Percentiles rank a stretch among this genome's conserved stretches.
These are phyloP conservation scores for Andrena camellia DNA, from an alignment of 2,888 invertebrate genomes.

Conservation along the genomic window DNA sequence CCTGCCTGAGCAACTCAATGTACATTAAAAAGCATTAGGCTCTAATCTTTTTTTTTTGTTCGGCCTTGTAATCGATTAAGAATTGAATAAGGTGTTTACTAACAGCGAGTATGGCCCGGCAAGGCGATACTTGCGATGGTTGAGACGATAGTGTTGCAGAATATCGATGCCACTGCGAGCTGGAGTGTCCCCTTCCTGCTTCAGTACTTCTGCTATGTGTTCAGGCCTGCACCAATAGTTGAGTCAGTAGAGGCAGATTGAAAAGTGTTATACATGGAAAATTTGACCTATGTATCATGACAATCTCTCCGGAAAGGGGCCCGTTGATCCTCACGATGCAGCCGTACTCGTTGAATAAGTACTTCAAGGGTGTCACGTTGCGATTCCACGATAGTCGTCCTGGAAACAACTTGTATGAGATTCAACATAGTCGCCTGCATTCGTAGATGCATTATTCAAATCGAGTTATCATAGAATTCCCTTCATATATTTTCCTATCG, in stretches of 20 bases:
- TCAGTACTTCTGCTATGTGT: slow-evolving; percentile 88
- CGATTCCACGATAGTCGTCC: slow-evolving; percentile 85
- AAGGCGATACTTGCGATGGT: slow-evolving; percentile 86
- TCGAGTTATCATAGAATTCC: neutral
- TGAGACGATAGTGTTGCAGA: slow-evolving; percentile 88
- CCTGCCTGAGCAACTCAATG: slow-evolving; percentile 84
- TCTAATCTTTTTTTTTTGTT: too few relatives aligned
- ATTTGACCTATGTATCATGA: slow-evolving; percentile 85
- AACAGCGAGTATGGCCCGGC: slow-evolving; percentile 88
- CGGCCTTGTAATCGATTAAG: neutral
- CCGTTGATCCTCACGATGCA: slow-evolving; percentile 89
- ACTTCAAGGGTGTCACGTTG: slow-evolving; percentile 84
- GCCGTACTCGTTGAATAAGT: slow-evolving; percentile 87
- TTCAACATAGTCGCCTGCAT: neutral
- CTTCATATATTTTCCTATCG: neutral
- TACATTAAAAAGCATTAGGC: neutral
- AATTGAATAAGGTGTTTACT: slow-evolving; percentile 15
- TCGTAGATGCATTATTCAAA: too few relatives aligned
- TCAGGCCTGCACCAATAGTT: slow-evolving; percentile 86
- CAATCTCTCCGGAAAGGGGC: slow-evolving; percentile 88
- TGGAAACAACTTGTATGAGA: slow-evolving; percentile 33
- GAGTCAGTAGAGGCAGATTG: neutral
- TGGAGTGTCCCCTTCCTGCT: slow-evolving; percentile 88
- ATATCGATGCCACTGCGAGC: slow-evolving; percentile 88
- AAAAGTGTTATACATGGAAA: neutral